phyloP scores from a whole-genome alignment of 2,888 invertebrate genomes.

The Barypeithes pellucidus region DNA sequence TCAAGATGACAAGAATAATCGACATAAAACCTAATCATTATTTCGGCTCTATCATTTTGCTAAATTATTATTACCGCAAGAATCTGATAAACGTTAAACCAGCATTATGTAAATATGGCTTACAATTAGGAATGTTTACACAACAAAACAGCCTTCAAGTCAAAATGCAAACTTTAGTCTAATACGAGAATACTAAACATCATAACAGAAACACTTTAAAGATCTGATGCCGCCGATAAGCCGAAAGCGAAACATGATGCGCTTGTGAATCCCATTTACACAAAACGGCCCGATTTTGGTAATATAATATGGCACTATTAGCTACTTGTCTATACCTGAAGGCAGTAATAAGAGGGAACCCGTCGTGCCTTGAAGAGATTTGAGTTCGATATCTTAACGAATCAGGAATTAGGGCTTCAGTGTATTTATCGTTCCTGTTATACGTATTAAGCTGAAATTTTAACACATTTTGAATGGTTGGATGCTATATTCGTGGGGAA shows the following conservation, averaged over 20 bases:
- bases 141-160: neutral
- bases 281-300: constrained; percentile 33
- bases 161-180: constrained; percentile 9
- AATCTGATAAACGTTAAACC: no score
- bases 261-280: constrained; percentile 34
- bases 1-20: no score
- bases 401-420: constrained; percentile 4
- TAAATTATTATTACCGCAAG: no score
- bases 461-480: constrained; percentile 5
- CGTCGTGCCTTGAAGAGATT: constrained; percentile 16
- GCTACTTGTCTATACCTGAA: constrained; percentile 23
- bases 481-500: neutral
- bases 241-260: constrained; percentile 24
- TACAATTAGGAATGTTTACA: neutral
- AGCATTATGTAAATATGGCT: no score
- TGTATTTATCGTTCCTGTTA: constrained; percentile 20
- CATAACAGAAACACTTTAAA: constrained; percentile 37
- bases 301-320: constrained; percentile 36
- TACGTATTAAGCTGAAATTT: constrained; percentile 1
- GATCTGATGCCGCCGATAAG: constrained; percentile 42
- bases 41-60: no score
- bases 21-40: no score
- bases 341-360: constrained; percentile 11
- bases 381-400: constrained; percentile 10
- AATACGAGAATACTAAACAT: constrained; percentile 36